These are phyloP conservation scores for Craseonycteris thonglongyai DNA, from an alignment of 2,113 vertebrate species.

Conservation along the genomic window DNA sequence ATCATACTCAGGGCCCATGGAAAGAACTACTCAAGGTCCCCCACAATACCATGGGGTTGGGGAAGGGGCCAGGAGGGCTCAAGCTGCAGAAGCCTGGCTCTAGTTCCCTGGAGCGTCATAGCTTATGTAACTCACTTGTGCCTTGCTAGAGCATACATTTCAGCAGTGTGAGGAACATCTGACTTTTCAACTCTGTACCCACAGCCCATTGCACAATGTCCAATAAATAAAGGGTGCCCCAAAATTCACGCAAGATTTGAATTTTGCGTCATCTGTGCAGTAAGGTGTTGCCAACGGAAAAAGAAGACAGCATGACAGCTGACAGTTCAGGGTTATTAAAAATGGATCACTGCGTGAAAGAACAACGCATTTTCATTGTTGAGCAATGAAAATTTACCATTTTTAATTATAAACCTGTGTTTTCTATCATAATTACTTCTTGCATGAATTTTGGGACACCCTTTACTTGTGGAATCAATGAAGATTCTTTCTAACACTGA, in stretches of 20 bases:
- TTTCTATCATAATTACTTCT: no score
- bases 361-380: no score
- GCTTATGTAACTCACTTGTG: not conserved
- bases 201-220: not conserved
- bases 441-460: no score
- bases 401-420: no score
- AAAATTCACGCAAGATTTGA: no score
- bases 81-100: not conserved
- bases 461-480: not conserved
- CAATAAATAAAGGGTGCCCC: no score
- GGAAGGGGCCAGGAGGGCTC: not conserved
- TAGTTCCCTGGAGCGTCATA: not conserved
- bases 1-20: not conserved
- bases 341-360: no score
- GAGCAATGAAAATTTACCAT: no score
- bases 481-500: not conserved
- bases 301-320: no score
- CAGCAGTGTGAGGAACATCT: not conserved
- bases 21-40: not conserved
- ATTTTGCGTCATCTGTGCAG: no score
- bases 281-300: no score
- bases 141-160: not conserved
- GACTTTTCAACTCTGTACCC: not conserved
- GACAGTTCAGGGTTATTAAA: no score
- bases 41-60: not conserved